Base-by-base conservation (phyloP, 2,113 vertebrate species). In the Epinephelus fuscoguttatus region DNA sequence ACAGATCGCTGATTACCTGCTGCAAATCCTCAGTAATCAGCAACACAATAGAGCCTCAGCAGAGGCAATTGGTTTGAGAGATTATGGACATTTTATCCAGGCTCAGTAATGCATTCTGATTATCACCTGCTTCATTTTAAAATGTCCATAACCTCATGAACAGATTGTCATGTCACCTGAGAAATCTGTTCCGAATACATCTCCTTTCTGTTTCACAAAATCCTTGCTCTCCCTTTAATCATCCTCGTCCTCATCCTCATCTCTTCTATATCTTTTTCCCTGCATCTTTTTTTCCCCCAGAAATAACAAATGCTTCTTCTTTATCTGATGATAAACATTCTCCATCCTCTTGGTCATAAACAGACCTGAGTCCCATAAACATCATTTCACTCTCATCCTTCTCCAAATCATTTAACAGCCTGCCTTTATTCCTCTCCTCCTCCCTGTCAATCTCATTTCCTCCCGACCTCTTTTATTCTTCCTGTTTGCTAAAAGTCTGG, bases 1-100 rank as follows among this genome's bases (percentile, higher is more conserved):
- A 30, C 69, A 33, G 75, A 78, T 85, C 37, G 13, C 57, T 90
- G 78, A 90, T 78, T 88, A 84, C 86, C 84, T 85, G 82, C 74
- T 56, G 56, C 60, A 89, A 89, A 89, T 89, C 82, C 87, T 33
- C 77, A 50, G 52, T 78, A 83, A 89, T 83, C 82, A 70, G 77
- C 12, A 1, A 6, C 60, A 73, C 66, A 87, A 76, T 42, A 7
- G 49, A 50, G n/a, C 21, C n/a, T 70, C 52, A 2, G 45, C 40
- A 61, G 66, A 75, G 61, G 21, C 45, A 50, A 45, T 64, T 79
- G 82, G 52, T 85, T 59, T 78, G 60, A 25, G 61, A 75, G 81
- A 88, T 82, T 86, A 86, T 3, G 57, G 47, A 33, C 57, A 53
- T 69, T 82, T 66, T 30, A 69, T 84, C 56, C 42, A 21, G 50